Conservation (phyloP, 2,797 vertebrate genomes). For the Sebastiscus tertius region DNA sequence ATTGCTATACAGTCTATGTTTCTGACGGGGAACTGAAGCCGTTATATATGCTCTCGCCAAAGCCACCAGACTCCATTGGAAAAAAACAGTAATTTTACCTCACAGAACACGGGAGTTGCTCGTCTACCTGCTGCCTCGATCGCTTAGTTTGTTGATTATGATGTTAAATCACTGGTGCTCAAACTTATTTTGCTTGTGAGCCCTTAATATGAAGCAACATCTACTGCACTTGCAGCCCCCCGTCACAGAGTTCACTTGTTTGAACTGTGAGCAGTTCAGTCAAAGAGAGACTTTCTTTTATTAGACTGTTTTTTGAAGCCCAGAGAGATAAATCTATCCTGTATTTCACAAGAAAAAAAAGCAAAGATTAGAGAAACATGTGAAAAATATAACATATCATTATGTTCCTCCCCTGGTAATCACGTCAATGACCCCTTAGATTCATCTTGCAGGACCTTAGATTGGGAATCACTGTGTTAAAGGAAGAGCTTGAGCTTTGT, state of each 20-base stretch:
- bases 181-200: neutral
- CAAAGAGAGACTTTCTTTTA: neutral
- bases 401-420: neutral
- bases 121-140: rapidly evolving
- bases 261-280: neutral
- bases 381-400: neutral
- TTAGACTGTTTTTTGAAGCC: neutral
- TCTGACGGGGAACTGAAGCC: no score
- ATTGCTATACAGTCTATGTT: no score
- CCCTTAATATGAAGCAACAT: neutral
- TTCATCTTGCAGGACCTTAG: neutral
- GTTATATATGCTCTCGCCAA: no score
- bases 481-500: neutral
- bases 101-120: neutral
- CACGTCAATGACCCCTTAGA: neutral
- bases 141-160: neutral
- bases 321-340: no score
- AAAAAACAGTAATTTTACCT: no score
- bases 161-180: neutral
- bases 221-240: neutral
- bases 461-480: neutral
- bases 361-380: neutral
- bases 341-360: neutral
- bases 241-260: neutral
- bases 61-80: no score